These are phyloP conservation scores for Willisornis vidua DNA, from an alignment of 2,113 vertebrate species.

Conservation along the genomic window DNA sequence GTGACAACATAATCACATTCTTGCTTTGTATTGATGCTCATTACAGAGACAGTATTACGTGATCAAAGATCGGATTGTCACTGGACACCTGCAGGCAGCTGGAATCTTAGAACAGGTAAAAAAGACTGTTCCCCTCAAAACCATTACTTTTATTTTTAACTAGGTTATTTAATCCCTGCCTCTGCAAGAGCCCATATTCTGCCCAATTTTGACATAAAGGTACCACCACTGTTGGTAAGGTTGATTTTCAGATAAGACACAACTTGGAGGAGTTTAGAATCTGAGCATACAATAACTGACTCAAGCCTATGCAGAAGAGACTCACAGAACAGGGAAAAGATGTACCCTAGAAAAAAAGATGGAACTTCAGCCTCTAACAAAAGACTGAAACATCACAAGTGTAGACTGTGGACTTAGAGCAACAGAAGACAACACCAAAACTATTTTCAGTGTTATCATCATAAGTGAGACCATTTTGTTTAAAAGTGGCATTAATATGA, in stretches of 20 bases:
- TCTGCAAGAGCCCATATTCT: not conserved
- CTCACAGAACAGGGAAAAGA: not conserved
- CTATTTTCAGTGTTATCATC: not conserved
- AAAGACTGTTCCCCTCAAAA: not conserved
- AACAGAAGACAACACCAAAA: not conserved
- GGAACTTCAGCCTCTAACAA: not conserved
- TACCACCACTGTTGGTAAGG: not conserved
- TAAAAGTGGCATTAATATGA: not conserved
- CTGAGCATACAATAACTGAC: not conserved
- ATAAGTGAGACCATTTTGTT: not conserved
- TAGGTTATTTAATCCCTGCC: not conserved
- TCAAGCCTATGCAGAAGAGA: not conserved
- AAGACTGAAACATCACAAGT: not conserved
- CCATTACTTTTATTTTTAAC: not conserved
- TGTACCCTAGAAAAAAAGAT: not conserved
- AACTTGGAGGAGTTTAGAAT: not conserved
- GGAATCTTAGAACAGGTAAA: not conserved
- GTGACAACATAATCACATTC: constrained; percentile 26
- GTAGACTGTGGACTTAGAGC: not conserved
- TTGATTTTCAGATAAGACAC: not conserved
- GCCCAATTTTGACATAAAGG: not conserved
- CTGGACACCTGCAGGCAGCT: not conserved
- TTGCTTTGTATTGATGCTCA: not conserved
- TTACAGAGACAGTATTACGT: not conserved
- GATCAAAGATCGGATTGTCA: not conserved